Base-by-base conservation (phyloP, 2,113 vertebrate genomes). In the Callipepla californica region DNA sequence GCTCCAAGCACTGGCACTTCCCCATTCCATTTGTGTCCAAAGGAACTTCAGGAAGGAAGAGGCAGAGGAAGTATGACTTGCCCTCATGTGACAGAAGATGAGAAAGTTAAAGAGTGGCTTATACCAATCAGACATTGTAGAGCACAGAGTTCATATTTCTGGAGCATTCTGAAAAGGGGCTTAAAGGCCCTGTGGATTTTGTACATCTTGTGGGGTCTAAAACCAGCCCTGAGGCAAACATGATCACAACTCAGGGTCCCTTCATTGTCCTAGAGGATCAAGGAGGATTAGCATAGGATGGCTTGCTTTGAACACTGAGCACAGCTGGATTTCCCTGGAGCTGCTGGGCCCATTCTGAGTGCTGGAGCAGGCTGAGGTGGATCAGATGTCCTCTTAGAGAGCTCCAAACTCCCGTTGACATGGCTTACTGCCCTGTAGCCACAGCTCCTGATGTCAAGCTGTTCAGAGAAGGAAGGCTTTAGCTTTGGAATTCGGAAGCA, bases 361-460 rank as follows among this genome's bases (percentile, higher is more conserved):
- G 51, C 3, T 3, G 32, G n/a, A 34, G 22, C 3, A 0, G 32
- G 38, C 45, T 17, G 14, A 11, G 38, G 38, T 0, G 0, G 73
- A 16, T n/a, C 25, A 8, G 48, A 4, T 18, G 21, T 26, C 3
- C 1, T 6, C 18, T 57, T 32, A 48, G 13, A 48, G 40, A 19
- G 61, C 47, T 57, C 34, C 62, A 19, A 23, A 21, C 20, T 4
- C 55, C 21, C 25, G 55, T n/a, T 4, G 6, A 21, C 62, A 32
- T 5, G 1, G 3, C 28, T 36, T 51, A 45, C 75, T 50, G 9
- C 14, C 21, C 2, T 2, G 8, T 15, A 42, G 44, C 23, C 8
- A 40, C 13, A 25, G 11, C n/a, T 59, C 13, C 40, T 17, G 20
- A 22, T 28, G 34, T n/a, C 62, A 26, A 34, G 59, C 42, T 51